Conservation (phyloP, 2,113 vertebrate genomes). For the Rhabdornis inornatus region DNA sequence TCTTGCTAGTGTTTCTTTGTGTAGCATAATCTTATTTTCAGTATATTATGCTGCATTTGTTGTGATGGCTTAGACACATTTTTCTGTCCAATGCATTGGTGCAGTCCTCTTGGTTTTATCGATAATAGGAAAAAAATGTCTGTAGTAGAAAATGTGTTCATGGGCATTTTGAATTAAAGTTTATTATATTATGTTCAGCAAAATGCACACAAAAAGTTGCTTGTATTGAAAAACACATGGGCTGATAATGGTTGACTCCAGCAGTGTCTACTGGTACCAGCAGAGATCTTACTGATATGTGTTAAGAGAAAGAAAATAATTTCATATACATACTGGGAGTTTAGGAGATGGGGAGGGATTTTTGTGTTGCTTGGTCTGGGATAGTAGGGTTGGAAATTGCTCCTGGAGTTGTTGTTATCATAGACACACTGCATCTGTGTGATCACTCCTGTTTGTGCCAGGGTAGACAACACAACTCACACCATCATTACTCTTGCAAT, state of each 20-base stretch:
- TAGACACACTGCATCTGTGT: rapidly evolving
- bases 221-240: not conserved
- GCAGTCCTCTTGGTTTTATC: conserved; percentile 5
- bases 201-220: not conserved
- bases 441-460: not conserved
- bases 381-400: not conserved
- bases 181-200: not conserved
- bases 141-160: not conserved
- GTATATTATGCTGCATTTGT: conserved; percentile 1
- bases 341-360: not conserved
- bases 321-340: not conserved
- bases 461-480: rapidly evolving
- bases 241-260: not conserved
- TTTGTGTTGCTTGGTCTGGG: not conserved
- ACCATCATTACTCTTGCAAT: no score
- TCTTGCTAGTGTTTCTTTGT: not conserved
- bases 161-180: not conserved
- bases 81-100: not conserved
- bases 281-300: not conserved
- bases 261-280: not conserved
- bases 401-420: not conserved
- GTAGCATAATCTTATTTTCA: conserved; percentile 14
- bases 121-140: not conserved
- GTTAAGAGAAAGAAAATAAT: not conserved
- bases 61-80: not conserved